Evolutionary conservation across 2,113 vertebrate genomes (phyloP).

Genomic region (Neogale vison): DNA sequence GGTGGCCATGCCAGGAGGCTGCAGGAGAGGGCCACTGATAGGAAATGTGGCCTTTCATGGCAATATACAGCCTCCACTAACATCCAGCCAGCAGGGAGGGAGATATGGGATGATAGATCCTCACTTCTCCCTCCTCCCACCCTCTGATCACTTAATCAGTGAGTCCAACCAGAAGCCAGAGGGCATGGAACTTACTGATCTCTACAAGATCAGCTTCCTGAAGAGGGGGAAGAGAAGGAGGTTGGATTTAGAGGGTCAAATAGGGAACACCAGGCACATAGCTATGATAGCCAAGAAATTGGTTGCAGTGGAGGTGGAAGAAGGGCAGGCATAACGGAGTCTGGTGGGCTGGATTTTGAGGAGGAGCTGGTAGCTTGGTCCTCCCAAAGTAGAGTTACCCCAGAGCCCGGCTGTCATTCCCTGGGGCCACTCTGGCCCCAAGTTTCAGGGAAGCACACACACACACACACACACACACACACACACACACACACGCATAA

Average conservation of each 20-base stretch:
- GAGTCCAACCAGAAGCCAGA: not conserved
- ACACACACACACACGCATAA: not conserved
- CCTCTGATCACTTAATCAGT: not conserved
- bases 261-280: not conserved
- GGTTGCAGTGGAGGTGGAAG: not conserved
- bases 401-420: not conserved
- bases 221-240: not conserved
- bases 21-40: not conserved
- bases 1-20: not conserved
- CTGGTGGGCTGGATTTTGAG: not conserved
- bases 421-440: not conserved
- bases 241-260: not conserved
- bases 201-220: not conserved
- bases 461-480: not conserved
- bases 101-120: not conserved
- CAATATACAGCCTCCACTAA: not conserved
- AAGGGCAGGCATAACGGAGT: not conserved
- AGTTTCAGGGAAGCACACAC: not conserved
- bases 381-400: not conserved
- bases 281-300: not conserved
- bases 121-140: not conserved
- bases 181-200: not conserved
- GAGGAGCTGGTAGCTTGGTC: not conserved
- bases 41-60: not conserved
- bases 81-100: not conserved